Base-by-base conservation (phyloP, 2,888 invertebrate genomes). In the Silvanus unidentatus region DNA sequence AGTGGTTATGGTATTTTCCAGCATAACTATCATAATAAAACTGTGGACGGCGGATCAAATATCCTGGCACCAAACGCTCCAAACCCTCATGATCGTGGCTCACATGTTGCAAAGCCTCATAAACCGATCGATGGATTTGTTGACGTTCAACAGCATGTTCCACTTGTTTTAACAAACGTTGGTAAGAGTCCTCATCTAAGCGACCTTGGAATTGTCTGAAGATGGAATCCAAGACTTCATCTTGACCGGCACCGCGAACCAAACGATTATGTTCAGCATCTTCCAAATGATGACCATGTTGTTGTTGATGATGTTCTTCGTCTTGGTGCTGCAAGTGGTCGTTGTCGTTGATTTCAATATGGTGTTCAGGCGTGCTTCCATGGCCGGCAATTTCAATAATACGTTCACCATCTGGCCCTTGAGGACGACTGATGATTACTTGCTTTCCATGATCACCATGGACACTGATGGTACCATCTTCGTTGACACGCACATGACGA, bases 391-490 rank as follows among this genome's bases (percentile, higher is more conserved):
- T 55, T 30, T 59, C 57, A 16, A 55, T 48, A 44, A 48, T 45
- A 14, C 41, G 50, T 12, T 52, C 47, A n/a, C 56, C 59, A 27
- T 44, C 42, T n/a, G 15, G 46, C 29, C 53, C 56, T 10, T 42
- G 16, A 6, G 43, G 44, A 35, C 44, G 54, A 32, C 48, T 40
- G 22, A 61, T 57, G 12, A 45, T 42, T 8, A 59, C 48, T 12
- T 47, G 50, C 27, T 48, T 57, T 6, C 58, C 59, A 28, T 41
- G 40, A 5, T 44, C 44, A 2, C 42, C 47, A 9, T 39, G 45
- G 34, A 61, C 54, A 14, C 53, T 38, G 36, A 61, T 55, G 32
- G 49, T 58, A n/a, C 57, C 57, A 42, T 59, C 59, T 12, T 55
- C 53, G 44, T 48, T 46, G 38, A 58, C 50, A 39, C 44, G 14